These are phyloP conservation scores for Halichondria panicea DNA, from an alignment of 37 sponge, comb jelly and placozoan genomes.

Conservation along the genomic window DNA sequence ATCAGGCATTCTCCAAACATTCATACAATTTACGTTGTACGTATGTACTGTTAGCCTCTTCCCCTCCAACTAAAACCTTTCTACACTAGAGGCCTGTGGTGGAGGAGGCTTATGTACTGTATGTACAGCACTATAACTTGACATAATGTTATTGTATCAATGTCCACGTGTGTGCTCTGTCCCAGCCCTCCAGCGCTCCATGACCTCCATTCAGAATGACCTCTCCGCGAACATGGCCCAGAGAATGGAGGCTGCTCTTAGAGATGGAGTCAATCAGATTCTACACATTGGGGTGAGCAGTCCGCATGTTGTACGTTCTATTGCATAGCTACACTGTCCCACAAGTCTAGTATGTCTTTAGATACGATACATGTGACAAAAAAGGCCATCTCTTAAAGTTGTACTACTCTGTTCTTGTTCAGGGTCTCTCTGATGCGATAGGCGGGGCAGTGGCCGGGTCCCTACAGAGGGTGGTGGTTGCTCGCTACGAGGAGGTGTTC, in stretches of 20 bases:
- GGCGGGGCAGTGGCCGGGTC: slow-evolving; percentile 21
- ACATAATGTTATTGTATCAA: too few species aligned
- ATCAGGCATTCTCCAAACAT: not conserved
- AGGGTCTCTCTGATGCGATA: slow-evolving; percentile 59
- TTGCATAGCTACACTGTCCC: not conserved
- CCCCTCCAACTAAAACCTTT: too few species aligned
- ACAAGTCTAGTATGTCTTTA: not conserved
- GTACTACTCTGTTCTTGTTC: not conserved
- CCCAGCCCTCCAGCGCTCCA: slow-evolving; percentile 33
- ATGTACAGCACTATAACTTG: too few species aligned
- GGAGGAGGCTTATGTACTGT: too few species aligned
- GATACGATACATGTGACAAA: not conserved
- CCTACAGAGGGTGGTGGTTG: slow-evolving; percentile 28
- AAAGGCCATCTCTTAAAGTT: not conserved
- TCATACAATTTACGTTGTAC: too few species aligned
- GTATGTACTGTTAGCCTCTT: not conserved
- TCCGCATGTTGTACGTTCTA: not conserved
- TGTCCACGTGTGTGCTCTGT: not conserved
- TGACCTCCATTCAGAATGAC: slow-evolving; percentile 18
- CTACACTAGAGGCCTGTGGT: too few species aligned
- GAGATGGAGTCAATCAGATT: slow-evolving; percentile 15
- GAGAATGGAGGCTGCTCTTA: slow-evolving; percentile 31
- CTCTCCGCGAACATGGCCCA: slow-evolving; percentile 12
- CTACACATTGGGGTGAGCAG: slow-evolving; percentile 31
- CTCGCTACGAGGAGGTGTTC: slow-evolving; percentile 42